These are phyloP conservation scores for Nesidiocoris tenuis DNA, from an alignment of 2,888 invertebrate genomes.

Conservation along the genomic window DNA sequence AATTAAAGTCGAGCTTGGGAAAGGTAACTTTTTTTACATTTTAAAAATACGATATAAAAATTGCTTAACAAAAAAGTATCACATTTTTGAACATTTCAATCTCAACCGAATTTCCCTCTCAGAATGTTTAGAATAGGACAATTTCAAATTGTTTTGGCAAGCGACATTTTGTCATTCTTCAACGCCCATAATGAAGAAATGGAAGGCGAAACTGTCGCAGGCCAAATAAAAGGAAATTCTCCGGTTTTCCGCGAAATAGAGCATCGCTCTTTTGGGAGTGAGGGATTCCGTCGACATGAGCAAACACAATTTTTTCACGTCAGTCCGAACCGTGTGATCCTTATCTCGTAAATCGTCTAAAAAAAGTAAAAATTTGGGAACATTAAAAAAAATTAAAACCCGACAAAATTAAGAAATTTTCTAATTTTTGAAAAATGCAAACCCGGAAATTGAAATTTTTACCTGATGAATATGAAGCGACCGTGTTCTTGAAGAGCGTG, in stretches of 20 bases:
- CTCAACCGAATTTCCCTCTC: background rate
- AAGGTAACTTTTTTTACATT: too few relatives aligned
- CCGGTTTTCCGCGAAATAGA: constrained; percentile 27
- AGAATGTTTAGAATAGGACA: background rate
- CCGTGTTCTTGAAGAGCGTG: constrained; percentile 44
- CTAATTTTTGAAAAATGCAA: too few relatives aligned
- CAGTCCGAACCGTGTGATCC: constrained; percentile 25
- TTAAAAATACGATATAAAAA: too few relatives aligned
- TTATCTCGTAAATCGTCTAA: background rate
- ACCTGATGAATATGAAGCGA: constrained; percentile 36
- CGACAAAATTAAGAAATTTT: too few relatives aligned
- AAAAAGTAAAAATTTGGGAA: background rate
- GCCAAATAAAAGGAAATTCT: constrained; percentile 36
- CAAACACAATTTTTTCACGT: constrained; percentile 23
- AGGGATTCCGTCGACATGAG: constrained; percentile 26
- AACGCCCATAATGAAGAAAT: constrained; percentile 30
- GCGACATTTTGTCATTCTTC: constrained; percentile 19
- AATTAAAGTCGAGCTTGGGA: too few relatives aligned
- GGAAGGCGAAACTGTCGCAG: constrained; percentile 32
- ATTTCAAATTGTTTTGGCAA: background rate
- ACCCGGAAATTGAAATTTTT: too few relatives aligned
- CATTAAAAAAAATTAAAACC: background rate
- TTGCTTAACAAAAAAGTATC: too few relatives aligned
- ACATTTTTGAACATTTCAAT: too few relatives aligned
- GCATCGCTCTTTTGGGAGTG: constrained; percentile 10